A percentile compares a stretch with the other conserved stretches of the same genome.
phyloP scores from a whole-genome alignment of 1,140 invertebrate genomes.

The Apis dorsata region DNA sequence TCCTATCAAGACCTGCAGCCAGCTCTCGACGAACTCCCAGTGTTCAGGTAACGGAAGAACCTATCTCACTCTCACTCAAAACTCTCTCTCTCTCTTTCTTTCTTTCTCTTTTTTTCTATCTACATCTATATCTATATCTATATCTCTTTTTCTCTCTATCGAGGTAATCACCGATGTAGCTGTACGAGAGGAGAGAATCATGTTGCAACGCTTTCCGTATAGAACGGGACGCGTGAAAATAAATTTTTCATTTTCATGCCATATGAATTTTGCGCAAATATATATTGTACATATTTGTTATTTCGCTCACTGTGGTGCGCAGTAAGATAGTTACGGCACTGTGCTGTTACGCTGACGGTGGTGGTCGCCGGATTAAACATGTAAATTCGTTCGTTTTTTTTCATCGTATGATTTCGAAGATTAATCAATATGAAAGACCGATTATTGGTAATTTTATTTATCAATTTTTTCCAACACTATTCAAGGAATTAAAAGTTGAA shows the following conservation, averaged over 20 bases:
- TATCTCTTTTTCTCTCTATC: conserved; percentile 20
- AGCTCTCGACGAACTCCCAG: conserved; percentile 85
- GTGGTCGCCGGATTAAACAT: conserved; percentile 21
- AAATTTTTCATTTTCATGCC: too few species aligned
- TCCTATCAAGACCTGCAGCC: conserved; percentile 86
- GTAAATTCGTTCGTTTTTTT: not conserved
- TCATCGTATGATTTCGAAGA: not conserved
- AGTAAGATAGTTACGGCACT: conserved; percentile 30
- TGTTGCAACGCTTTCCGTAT: not conserved
- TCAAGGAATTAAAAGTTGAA: not conserved
- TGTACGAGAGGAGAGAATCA: not conserved
- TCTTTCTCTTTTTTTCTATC: conserved; percentile 18
- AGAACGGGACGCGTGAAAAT: not conserved
- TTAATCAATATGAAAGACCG: not conserved
- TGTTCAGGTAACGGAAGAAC: conserved; percentile 83
- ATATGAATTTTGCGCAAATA: not conserved
- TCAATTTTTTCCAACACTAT: not conserved
- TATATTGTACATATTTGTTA: conserved; percentile 4
- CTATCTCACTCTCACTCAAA: conserved; percentile 30
- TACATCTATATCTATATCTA: not conserved
- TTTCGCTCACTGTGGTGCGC: conserved; percentile 4
- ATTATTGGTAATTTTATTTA: conserved; percentile 4
- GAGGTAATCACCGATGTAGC: not conserved
- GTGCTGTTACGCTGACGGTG: conserved; percentile 23
- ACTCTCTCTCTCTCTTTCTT: not conserved